Conservation (phyloP, 2,797 vertebrate species). For the Clarias pachynema region DNA sequence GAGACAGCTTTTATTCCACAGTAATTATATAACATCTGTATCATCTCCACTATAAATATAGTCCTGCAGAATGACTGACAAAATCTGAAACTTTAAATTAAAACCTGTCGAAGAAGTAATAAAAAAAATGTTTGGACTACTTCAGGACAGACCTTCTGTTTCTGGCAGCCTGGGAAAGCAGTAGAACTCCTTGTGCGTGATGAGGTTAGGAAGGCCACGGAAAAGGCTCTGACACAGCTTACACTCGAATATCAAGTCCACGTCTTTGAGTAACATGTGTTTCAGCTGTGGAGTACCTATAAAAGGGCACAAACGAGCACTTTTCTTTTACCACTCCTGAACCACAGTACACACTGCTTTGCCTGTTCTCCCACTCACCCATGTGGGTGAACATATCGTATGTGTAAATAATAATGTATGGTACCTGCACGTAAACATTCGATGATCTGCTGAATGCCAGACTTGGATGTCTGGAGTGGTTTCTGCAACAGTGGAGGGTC, state of each 20-base stretch:
- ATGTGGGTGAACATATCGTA: neutral
- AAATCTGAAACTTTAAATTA: neutral
- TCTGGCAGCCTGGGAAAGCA: conserved; percentile 87
- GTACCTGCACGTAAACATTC: conserved; percentile 98
- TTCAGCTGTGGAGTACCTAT: conserved; percentile 93
- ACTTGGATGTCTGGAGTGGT: conserved; percentile 94
- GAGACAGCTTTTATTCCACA: neutral
- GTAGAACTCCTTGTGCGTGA: conserved; percentile 98
- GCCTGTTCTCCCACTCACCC: neutral
- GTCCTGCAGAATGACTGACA: neutral
- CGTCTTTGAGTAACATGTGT: conserved; percentile 93
- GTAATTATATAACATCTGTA: neutral
- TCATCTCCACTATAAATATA: neutral
- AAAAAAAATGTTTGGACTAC: neutral
- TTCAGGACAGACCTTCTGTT: conserved; percentile 82
- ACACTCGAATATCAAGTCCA: conserved; percentile 99
- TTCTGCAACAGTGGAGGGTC: conserved; percentile 94
- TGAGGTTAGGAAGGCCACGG: conserved; percentile 97
- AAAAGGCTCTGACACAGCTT: conserved; percentile 97
- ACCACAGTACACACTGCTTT: conserved; percentile 45
- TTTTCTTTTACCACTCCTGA: neutral
- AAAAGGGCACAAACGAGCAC: conserved; percentile 25
- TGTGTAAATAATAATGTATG: neutral
- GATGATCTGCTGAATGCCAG: conserved; percentile 98
- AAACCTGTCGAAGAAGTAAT: neutral